Percentiles rank a stretch among this genome's conserved stretches.
phyloP scores from a whole-genome alignment of 2,888 invertebrate species.

The Melipona beecheii region DNA sequence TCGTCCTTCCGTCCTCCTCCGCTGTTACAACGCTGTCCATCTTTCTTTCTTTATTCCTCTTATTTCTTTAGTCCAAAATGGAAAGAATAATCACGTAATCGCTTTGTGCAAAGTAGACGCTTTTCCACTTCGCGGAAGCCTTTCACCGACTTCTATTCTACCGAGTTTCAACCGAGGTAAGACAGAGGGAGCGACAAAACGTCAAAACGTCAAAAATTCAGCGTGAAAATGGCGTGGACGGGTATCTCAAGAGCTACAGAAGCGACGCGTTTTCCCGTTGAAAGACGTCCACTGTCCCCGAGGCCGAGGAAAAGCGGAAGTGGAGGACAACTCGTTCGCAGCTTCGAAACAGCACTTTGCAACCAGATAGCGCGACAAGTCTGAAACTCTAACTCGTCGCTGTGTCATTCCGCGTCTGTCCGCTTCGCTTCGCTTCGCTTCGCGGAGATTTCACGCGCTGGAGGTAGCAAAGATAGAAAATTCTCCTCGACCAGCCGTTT shows the following conservation, averaged over 20 bases:
- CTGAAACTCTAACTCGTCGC: constrained; percentile 1
- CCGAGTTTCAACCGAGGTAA: neutral
- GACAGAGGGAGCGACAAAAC: too few relatives aligned
- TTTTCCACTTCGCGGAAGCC: too few relatives aligned
- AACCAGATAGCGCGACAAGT: constrained; percentile 35
- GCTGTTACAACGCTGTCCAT: too few relatives aligned
- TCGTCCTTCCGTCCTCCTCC: too few relatives aligned
- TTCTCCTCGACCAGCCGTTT: too few relatives aligned
- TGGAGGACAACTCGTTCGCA: constrained; percentile 21
- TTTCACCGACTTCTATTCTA: neutral
- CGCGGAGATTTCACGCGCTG: constrained; percentile 10
- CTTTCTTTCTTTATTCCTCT: too few relatives aligned
- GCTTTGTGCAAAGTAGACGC: too few relatives aligned
- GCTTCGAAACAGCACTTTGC: constrained; percentile 6
- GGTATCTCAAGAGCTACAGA: neutral
- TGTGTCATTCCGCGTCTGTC: neutral
- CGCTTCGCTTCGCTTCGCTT: neutral
- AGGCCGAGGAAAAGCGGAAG: neutral
- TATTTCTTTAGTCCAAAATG: too few relatives aligned
- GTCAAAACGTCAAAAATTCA: too few relatives aligned
- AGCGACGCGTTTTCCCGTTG: neutral
- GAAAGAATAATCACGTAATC: too few relatives aligned
- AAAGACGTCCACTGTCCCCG: neutral
- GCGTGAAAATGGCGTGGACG: too few relatives aligned
- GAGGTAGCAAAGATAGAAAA: too few relatives aligned